Evolutionary conservation across 1,140 invertebrate genomes (phyloP).

Genomic region (Arctopsyche grandis): DNA sequence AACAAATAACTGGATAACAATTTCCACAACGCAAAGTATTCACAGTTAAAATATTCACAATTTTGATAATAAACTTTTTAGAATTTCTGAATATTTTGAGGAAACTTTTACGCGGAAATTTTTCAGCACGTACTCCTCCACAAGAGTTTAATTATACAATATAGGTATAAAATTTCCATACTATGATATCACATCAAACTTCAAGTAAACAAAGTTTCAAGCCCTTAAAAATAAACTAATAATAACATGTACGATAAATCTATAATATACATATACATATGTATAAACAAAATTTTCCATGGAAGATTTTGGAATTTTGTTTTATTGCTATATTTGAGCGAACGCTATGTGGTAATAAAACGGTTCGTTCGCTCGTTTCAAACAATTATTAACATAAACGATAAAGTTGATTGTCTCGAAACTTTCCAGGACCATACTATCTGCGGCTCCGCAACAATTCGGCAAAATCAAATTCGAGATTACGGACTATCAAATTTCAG

Average conservation of each 20-base stretch:
- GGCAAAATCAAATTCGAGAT: conserved; percentile 20
- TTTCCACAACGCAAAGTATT: neutral
- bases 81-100: conserved; percentile 4
- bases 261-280: neutral
- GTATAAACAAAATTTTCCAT: neutral
- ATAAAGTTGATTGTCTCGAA: conserved; percentile 1
- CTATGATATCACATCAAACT: neutral
- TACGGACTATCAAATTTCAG: conserved; percentile 4
- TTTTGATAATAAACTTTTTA: conserved; percentile 11
- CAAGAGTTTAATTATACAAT: neutral
- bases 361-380: neutral
- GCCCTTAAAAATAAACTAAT: too few species aligned
- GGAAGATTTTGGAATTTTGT: neutral
- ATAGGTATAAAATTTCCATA: neutral
- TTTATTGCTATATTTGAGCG: neutral
- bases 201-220: too few species aligned
- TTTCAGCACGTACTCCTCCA: neutral
- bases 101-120: conserved; percentile 1
- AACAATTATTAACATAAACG: conserved; percentile 26
- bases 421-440: neutral
- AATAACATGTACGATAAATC: neutral
- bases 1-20: too few species aligned
- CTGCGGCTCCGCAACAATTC: neutral
- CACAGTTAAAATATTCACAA: neutral
- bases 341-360: neutral